These are phyloP conservation scores for Xerus inauris DNA, from an alignment of 2,113 vertebrate genomes.

Conservation along the genomic window DNA sequence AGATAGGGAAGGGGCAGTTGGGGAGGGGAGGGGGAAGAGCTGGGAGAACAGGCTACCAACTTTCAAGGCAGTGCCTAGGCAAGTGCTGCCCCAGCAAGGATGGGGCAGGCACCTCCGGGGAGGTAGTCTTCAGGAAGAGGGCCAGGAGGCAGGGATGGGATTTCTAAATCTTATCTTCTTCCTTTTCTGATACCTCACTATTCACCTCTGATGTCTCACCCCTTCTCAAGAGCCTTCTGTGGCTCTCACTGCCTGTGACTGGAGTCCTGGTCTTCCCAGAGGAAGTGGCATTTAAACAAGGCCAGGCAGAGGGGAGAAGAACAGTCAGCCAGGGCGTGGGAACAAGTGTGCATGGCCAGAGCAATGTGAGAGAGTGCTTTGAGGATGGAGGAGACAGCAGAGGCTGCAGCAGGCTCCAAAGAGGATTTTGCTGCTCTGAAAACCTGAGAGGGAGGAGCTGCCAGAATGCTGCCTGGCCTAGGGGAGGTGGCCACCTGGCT, in stretches of 20 bases:
- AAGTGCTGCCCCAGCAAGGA: background rate
- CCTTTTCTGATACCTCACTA: background rate
- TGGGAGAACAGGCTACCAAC: background rate
- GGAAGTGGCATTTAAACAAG: background rate
- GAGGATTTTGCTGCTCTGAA: background rate
- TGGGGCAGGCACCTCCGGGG: background rate
- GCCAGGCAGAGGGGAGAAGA: background rate
- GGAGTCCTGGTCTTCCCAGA: background rate
- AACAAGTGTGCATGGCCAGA: fast-evolving
- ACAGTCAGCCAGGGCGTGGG: fast-evolving
- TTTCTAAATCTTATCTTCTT: fast-evolving
- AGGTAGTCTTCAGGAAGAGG: background rate
- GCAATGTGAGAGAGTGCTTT: background rate
- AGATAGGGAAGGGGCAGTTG: background rate
- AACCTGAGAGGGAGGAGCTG: background rate
- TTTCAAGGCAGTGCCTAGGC: background rate
- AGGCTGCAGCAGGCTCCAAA: background rate
- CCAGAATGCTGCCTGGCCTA: too few species aligned
- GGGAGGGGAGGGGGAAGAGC: background rate
- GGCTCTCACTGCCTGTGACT: background rate
- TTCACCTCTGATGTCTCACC: too few species aligned
- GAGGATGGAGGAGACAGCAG: background rate
- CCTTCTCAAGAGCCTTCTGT: background rate
- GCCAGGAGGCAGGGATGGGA: background rate
- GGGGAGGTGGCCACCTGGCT: background rate